Base-by-base conservation (phyloP, 53 echinoderm and acorn worm genomes). In the Echinometra lucunter region DNA sequence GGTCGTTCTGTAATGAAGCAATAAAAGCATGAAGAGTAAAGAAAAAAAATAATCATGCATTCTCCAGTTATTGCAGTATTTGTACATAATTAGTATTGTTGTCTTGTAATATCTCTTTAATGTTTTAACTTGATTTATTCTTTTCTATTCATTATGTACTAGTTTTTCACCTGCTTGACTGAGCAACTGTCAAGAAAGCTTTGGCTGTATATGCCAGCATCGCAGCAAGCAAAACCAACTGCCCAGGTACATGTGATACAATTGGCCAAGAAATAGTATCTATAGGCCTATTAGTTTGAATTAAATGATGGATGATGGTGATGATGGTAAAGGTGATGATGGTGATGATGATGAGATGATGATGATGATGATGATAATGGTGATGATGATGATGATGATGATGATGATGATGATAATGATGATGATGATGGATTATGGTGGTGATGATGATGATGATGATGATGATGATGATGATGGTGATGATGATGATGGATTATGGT, bases 81-180 rank as follows among this genome's bases (percentile, higher is more conserved):
- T 30, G 34, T 49, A 49, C 9, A 49, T 49, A 49, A 6, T 49
- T 9, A 49, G 49, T 49, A 49, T 49, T 49, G 49, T 49, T 49
- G 49, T 49, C 4, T 6, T 6, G 49, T 49, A 49, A 49, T 49
- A 49, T 6, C 9, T 53, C 13, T 53, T 53, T 53, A 2, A 53
- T 53, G 1, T 53, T 53, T 11, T 1, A 13, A 53, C 53, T 53
- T 49, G 49, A 49, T 49, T 49, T 53, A 13, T 2, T 9, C 2
- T 1, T 9, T n/a, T 35, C 34, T 35, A 13, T 32, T 44, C 44
- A 0, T 53, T 57, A 19, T 63, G 18, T 66, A 30, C 88, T 35
- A 98, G 98, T 97, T 98, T 94, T 97, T 94, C 95, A 95, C 96
- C 57, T 98, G 98, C 81, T 88, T 98, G n/a, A 88, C 96, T 17